phyloP scores from a whole-genome alignment of 2,888 invertebrate genomes.

The Ectemnius lituratus region DNA sequence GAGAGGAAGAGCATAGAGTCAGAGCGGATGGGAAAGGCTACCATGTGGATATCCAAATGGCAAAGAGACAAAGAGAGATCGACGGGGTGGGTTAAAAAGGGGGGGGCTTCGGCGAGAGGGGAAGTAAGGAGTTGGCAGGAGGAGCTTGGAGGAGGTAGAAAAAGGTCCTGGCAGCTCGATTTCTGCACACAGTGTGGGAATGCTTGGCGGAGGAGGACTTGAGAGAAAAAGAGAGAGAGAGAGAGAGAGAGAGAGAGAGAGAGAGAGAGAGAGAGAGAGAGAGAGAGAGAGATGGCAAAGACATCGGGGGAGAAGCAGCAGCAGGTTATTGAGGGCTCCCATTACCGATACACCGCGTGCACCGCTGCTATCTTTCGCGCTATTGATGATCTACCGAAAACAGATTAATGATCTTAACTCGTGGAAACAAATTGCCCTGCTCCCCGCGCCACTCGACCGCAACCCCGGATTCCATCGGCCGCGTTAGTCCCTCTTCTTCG shows the following conservation, averaged over 20 bases:
- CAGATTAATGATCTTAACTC: conserved; percentile 74
- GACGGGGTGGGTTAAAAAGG: not conserved
- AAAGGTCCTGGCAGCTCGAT: conserved; percentile 41
- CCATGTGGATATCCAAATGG: conserved; percentile 19
- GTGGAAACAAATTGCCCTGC: conserved; percentile 71
- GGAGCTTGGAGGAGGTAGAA: conserved; percentile 10
- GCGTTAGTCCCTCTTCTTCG: conserved; percentile 26
- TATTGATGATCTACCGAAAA: conserved; percentile 76
- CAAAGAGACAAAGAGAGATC: conserved; percentile 15
- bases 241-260: conserved; percentile 54
- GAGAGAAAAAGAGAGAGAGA: conserved; percentile 49
- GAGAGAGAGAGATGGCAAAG: conserved; percentile 39
- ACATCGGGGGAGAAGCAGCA: conserved; percentile 21
- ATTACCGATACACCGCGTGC: conserved; percentile 74
- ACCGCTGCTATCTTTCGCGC: conserved; percentile 73
- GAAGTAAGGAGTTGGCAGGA: conserved; percentile 15
- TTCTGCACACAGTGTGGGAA: conserved; percentile 68
- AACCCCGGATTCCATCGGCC: conserved; percentile 50
- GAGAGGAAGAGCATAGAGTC: conserved; percentile 26
- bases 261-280: conserved; percentile 33
- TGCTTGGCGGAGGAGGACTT: conserved; percentile 60
- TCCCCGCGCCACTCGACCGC: conserved; percentile 45
- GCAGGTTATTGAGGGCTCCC: conserved; percentile 76
- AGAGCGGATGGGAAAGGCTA: conserved; percentile 16
- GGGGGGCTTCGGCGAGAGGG: not conserved